phyloP scores from a whole-genome alignment of 1,140 invertebrate species.

The Macrocentrus cingulum region DNA sequence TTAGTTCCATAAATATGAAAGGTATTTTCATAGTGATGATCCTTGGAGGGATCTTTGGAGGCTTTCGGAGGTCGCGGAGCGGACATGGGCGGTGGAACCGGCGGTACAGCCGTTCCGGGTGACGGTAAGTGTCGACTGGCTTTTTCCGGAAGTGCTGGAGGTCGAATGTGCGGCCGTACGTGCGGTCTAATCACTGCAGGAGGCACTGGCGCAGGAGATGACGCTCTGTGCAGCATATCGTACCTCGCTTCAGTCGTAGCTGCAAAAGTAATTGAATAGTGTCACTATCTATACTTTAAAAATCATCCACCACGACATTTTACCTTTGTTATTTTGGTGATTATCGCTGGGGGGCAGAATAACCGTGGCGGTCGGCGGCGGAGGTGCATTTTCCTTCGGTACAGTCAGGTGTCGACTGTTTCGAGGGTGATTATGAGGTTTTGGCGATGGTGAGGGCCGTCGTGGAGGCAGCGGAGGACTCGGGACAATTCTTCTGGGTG shows the following conservation, averaged over 20 bases:
- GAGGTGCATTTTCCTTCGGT: slow-evolving; percentile 60
- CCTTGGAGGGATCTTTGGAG: slow-evolving; percentile 42
- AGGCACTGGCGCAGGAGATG: slow-evolving; percentile 45
- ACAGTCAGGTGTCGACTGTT: slow-evolving; percentile 55
- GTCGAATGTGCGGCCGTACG: slow-evolving; percentile 24
- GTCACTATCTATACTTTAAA: no score
- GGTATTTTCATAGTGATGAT: slow-evolving; percentile 65
- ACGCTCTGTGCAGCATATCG: slow-evolving; percentile 54
- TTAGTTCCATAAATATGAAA: slow-evolving; percentile 62
- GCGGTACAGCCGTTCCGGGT: slow-evolving; percentile 37
- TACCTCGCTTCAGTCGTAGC: slow-evolving; percentile 52
- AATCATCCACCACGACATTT: not conserved
- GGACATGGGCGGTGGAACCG: slow-evolving; percentile 51
- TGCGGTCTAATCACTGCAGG: slow-evolving; percentile 39
- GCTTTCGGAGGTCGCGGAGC: slow-evolving; percentile 48
- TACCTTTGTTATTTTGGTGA: slow-evolving; percentile 52
- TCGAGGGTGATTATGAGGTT: slow-evolving; percentile 43
- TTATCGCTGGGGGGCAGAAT: slow-evolving; percentile 45
- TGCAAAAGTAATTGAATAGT: slow-evolving; percentile 25
- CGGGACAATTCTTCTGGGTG: slow-evolving; percentile 50
- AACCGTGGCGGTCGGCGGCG: slow-evolving; percentile 46
- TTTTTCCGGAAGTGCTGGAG: slow-evolving; percentile 49
- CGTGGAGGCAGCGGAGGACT: slow-evolving; percentile 69
- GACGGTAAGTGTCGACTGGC: slow-evolving; percentile 39
- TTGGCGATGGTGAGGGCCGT: slow-evolving; percentile 63